Evolutionary conservation across 2,888 invertebrate species (phyloP).

Genomic region (Temnothorax ravouxi): DNA sequence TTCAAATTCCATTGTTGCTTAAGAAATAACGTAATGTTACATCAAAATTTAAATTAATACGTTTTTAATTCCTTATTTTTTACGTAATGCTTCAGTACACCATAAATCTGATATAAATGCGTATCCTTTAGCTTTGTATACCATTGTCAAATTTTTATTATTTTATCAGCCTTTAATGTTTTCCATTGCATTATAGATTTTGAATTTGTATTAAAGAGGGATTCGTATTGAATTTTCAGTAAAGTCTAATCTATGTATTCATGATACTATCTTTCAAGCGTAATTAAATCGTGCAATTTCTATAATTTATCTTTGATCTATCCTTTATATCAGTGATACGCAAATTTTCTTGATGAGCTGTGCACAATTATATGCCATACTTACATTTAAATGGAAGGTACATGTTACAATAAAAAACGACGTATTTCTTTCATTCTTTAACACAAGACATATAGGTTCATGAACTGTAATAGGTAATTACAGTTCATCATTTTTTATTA

Average conservation of each 20-base stretch:
- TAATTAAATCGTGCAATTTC: slow-evolving; percentile 8
- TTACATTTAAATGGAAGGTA: slow-evolving; percentile 1
- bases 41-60: slow-evolving; percentile 24
- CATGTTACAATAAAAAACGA: neutral
- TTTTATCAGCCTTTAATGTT: neutral
- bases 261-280: slow-evolving; percentile 18
- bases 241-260: neutral
- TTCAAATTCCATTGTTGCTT: slow-evolving; percentile 46
- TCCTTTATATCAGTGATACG: slow-evolving; percentile 12
- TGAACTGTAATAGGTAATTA: neutral
- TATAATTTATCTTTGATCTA: slow-evolving; percentile 16
- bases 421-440: neutral
- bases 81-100: slow-evolving; percentile 9
- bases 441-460: neutral
- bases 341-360: neutral
- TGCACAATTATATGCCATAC: neutral
- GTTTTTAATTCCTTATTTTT: slow-evolving; percentile 35
- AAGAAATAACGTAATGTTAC: neutral
- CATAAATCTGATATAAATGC: slow-evolving; percentile 5
- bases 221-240: neutral
- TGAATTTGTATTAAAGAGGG: neutral
- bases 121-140: neutral
- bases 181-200: slow-evolving; percentile 5
- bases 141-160: slow-evolving; percentile 7
- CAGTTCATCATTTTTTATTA: neutral